Conservation (phyloP, 2,888 invertebrate genomes). For the Mycalesis mineus region DNA sequence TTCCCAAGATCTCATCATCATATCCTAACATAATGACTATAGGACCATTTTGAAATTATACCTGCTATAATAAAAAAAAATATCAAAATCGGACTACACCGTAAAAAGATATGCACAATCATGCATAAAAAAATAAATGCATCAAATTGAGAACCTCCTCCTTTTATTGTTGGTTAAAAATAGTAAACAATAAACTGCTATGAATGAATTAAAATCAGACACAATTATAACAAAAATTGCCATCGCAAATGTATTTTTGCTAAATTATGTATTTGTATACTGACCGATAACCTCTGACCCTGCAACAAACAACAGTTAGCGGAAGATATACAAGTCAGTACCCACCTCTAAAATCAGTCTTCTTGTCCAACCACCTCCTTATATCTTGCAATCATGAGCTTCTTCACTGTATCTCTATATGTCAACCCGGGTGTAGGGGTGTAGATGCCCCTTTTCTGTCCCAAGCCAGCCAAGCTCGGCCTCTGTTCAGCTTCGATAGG, state of each 20-base stretch:
- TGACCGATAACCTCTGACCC: slow-evolving; percentile 49
- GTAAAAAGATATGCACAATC: no score
- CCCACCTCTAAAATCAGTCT: slow-evolving; percentile 69
- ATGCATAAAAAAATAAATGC: no score
- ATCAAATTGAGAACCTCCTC: no score
- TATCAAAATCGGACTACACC: no score
- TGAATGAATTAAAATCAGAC: not conserved
- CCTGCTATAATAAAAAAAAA: no score
- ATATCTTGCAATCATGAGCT: slow-evolving; percentile 92
- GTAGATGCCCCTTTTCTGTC: slow-evolving; percentile 87
- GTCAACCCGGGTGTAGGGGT: slow-evolving; percentile 89
- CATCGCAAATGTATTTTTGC: no score
- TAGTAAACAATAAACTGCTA: no score
- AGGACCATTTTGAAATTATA: no score
- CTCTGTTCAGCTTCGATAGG: slow-evolving; percentile 90
- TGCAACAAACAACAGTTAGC: slow-evolving; percentile 42
- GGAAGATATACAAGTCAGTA: slow-evolving; percentile 36
- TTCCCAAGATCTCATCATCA: no score
- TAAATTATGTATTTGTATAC: slow-evolving; percentile 34
- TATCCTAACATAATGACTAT: no score
- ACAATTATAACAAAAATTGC: not conserved
- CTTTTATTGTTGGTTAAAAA: no score
- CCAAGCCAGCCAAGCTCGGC: slow-evolving; percentile 89
- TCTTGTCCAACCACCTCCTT: slow-evolving; percentile 86
- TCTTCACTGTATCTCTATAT: slow-evolving; percentile 93